Evolutionary conservation across 2,113 vertebrate genomes (phyloP), one percentile per base, ranked within the genome.

Genomic region (Apus apus): DNA sequence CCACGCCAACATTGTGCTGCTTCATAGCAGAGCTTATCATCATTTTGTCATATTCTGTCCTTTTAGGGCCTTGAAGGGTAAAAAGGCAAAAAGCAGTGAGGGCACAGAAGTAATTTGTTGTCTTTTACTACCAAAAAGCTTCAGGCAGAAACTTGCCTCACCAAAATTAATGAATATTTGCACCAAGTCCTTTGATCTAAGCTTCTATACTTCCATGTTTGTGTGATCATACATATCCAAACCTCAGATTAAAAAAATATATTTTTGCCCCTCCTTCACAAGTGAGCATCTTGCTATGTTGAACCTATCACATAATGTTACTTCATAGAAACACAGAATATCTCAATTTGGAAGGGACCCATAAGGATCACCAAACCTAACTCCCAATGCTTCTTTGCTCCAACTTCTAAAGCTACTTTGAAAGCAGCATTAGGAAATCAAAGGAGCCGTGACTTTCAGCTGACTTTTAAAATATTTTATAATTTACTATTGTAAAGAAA

Each of bases 61-160:
- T n/a, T 73, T 73, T 43, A n/a, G 20, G 86, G 9, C 26, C 19
- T 43, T 43, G 26, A 85, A 75, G 13, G 3, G 1, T 6, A 7
- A 2, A 45, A 18, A 27, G 27, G 0, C 22, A 30, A 46, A 72
- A 86, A 50, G 0, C 4, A 61, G 1, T 17, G 18, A 66, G 7
- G 11, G 1, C 5, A 34, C 5, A 57, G 23, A 68, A 85, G 16
- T 12, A 1, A 45, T 65, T 80, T 77, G 15, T 4, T 46, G 5
- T 40, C 10, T 43, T 61, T 83, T 62, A 58, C 66, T 51, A 53
- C 6, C 30, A 51, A 57, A 56, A 56, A 13, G 5, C 15, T 32
- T 65, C 13, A 53, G 13, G 50, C 40, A 90, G 45, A 73, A 88
- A 86, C 4, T 2, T 65, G 12, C 16, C 6, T 67, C 17, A 83